phyloP scores from a whole-genome alignment of 2,888 invertebrate species.

The Morpho deidamia region DNA sequence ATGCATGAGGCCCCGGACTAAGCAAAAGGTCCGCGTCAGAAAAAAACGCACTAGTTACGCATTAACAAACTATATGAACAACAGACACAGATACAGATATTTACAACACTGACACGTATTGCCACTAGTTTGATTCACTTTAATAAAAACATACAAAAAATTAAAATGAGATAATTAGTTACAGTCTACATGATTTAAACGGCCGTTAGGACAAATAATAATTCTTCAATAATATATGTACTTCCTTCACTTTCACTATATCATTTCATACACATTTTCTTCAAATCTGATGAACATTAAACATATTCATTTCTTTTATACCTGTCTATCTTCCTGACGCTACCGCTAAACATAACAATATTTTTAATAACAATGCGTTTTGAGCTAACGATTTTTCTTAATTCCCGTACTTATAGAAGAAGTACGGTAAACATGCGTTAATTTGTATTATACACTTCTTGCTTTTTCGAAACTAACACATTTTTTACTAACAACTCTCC shows the following conservation, averaged over 20 bases:
- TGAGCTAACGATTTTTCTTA: not conserved
- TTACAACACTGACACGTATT: no score
- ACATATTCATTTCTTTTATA: slow-evolving; percentile 4
- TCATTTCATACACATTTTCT: not conserved
- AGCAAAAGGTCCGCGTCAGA: slow-evolving; percentile 44
- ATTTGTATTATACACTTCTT: slow-evolving; percentile 30
- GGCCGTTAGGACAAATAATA: not conserved
- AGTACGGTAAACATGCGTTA: slow-evolving; percentile 12
- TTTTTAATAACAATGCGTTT: slow-evolving; percentile 13
- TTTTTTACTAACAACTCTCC: not conserved
- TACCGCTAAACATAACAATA: slow-evolving; percentile 19
- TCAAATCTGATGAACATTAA: not conserved
- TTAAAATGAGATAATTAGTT: no score
- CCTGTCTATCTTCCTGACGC: slow-evolving; percentile 15
- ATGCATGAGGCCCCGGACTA: slow-evolving; percentile 71
- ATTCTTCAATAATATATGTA: not conserved
- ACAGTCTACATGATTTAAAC: no score
- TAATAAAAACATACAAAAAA: no score
- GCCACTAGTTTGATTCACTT: no score
- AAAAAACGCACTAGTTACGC: slow-evolving; percentile 46
- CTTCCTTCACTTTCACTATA: not conserved
- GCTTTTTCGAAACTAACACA: slow-evolving; percentile 7
- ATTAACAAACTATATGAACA: slow-evolving; percentile 40
- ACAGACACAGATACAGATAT: no score
- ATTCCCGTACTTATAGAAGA: not conserved